Conservation (phyloP, 2,113 vertebrate species). For the Silurus meridionalis region DNA sequence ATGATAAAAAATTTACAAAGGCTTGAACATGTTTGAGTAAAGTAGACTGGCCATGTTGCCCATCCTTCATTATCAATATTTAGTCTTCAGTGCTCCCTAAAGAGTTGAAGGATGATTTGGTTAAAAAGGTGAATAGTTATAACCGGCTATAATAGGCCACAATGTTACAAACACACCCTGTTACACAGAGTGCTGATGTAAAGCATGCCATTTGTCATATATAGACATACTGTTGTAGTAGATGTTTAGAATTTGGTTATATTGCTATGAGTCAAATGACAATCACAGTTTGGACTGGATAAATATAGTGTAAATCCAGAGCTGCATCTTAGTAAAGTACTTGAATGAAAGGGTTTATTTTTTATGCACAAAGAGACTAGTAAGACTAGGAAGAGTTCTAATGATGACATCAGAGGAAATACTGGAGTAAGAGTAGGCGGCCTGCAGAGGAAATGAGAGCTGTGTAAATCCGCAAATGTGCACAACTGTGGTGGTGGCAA, state of each 20-base stretch:
- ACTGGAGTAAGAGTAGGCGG: slow-evolving; percentile 40
- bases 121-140: neutral
- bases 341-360: slow-evolving; percentile 1
- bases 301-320: neutral
- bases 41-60: neutral
- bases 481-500: slow-evolving; percentile 25
- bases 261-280: neutral
- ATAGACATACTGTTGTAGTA: neutral
- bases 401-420: slow-evolving; percentile 52
- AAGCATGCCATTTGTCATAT: neutral
- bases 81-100: neutral
- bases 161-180: neutral
- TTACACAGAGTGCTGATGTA: neutral
- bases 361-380: neutral
- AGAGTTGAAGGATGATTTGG: neutral
- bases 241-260: neutral
- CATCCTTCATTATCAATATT: neutral
- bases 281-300: neutral
- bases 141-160: neutral
- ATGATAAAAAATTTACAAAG: neutral
- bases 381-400: neutral
- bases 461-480: slow-evolving; percentile 34
- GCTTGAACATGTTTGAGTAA: neutral
- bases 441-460: slow-evolving; percentile 42
- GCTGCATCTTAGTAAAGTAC: neutral